phyloP scores from a whole-genome alignment of 2,888 invertebrate genomes.

The Nymphalis c-album region DNA sequence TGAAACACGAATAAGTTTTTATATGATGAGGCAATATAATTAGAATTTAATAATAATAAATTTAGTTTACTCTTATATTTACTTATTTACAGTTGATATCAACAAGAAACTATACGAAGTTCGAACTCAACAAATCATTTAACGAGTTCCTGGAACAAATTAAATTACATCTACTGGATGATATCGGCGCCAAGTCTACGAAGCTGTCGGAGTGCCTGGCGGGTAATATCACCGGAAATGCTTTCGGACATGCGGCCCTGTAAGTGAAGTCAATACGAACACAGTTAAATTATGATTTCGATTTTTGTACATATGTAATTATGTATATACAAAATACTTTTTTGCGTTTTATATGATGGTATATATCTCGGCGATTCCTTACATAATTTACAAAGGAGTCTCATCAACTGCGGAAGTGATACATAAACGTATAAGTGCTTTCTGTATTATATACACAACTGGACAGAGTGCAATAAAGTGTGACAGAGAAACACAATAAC shows the following conservation, averaged over 20 bases:
- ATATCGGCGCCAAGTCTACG: constrained; percentile 51
- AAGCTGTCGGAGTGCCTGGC: constrained; percentile 62
- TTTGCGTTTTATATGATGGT: too few species aligned
- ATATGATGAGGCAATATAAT: too few species aligned
- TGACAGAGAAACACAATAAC: too few species aligned
- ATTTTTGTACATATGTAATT: background rate
- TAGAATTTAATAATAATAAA: background rate
- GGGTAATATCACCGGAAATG: constrained; percentile 56
- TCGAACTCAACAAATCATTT: constrained; percentile 73
- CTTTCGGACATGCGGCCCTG: constrained; percentile 65
- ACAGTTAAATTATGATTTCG: background rate
- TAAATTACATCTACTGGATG: constrained; percentile 63
- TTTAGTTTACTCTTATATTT: background rate
- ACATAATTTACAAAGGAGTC: too few species aligned
- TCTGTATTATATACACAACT: too few species aligned
- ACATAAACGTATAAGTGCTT: too few species aligned
- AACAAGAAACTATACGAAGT: constrained; percentile 73
- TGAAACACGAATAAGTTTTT: too few species aligned
- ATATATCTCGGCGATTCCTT: too few species aligned
- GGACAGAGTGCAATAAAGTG: too few species aligned
- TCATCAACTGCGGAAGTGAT: too few species aligned
- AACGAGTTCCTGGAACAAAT: constrained; percentile 66
- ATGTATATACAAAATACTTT: background rate
- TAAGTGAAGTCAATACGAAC: constrained; percentile 47
- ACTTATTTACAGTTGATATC: constrained; percentile 60